phyloP scores from a whole-genome alignment of 2,797 vertebrate genomes.

The Hypotaenidia philippensis region DNA sequence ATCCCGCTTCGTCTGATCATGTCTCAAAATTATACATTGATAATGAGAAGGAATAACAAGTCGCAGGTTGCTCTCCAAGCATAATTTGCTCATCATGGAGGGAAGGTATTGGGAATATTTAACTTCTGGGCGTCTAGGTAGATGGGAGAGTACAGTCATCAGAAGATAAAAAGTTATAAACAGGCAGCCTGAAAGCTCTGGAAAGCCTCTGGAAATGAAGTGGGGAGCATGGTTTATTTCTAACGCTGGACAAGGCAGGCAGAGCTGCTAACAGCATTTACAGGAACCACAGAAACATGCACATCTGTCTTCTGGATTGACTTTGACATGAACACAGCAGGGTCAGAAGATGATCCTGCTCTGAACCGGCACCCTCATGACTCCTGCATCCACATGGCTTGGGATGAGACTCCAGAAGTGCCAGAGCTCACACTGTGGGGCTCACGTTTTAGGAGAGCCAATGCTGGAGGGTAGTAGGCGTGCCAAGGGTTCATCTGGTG shows the following conservation, averaged over 20 bases:
- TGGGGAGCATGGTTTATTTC: constrained; percentile 45
- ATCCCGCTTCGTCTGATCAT: not conserved
- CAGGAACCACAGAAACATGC: constrained; percentile 9
- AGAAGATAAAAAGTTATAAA: constrained; percentile 10
- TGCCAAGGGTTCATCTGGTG: not conserved
- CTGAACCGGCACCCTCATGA: not conserved
- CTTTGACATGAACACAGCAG: constrained; percentile 13
- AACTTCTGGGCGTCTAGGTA: not conserved
- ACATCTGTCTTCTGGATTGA: constrained; percentile 32
- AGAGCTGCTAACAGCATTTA: constrained; percentile 31
- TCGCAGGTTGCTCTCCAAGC: not conserved
- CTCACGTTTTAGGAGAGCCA: not conserved
- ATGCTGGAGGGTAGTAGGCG: not conserved
- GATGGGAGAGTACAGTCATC: not conserved
- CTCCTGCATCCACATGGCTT: not conserved
- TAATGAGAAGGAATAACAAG: not conserved
- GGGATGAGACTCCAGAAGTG: not conserved
- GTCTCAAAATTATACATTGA: not conserved
- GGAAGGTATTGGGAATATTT: not conserved
- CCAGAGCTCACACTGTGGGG: not conserved
- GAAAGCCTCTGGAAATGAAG: constrained; percentile 17
- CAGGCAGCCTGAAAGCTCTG: constrained; percentile 31
- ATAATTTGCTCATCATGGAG: not conserved
- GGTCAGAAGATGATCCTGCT: constrained; percentile 30
- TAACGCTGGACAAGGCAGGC: not conserved